phyloP scores from a whole-genome alignment of 2,888 invertebrate species.

The Parnassius glacialis region DNA sequence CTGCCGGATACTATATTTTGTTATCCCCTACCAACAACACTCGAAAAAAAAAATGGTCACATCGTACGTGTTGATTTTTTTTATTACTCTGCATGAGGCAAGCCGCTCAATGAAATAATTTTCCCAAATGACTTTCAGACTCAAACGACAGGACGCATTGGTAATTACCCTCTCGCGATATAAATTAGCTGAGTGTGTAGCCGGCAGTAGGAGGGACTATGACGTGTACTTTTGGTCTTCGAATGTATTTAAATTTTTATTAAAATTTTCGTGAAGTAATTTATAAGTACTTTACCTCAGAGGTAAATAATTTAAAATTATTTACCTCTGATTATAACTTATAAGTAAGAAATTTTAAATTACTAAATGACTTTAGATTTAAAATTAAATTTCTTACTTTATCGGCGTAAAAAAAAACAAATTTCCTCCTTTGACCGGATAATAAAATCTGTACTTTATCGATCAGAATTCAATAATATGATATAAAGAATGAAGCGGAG shows the following conservation, averaged over 20 bases:
- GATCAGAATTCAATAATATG: too few species aligned
- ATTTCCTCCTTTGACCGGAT: too few species aligned
- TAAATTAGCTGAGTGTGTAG: constrained; percentile 73
- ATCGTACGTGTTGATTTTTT: constrained; percentile 34
- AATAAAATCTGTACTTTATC: too few species aligned
- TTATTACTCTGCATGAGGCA: constrained; percentile 49
- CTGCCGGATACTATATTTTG: constrained; percentile 11
- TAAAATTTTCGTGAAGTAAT: constrained; percentile 8
- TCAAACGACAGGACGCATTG: constrained; percentile 63
- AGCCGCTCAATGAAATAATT: constrained; percentile 57
- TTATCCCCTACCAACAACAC: constrained; percentile 35
- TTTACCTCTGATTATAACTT: too few species aligned
- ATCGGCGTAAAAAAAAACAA: too few species aligned
- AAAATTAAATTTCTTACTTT: too few species aligned
- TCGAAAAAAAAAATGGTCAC: constrained; percentile 33
- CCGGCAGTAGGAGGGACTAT: constrained; percentile 60
- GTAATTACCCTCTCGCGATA: constrained; percentile 72
- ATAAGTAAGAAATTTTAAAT: too few species aligned
- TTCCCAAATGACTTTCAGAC: constrained; percentile 67
- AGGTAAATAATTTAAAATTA: too few species aligned
- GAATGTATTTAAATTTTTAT: constrained; percentile 8
- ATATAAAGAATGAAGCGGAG: too few species aligned
- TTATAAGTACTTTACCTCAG: too few species aligned
- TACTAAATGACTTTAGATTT: too few species aligned
- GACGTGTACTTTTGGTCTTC: constrained; percentile 37